phyloP scores from a whole-genome alignment of 2,113 vertebrate species.

The Brachionichthys hirsutus region DNA sequence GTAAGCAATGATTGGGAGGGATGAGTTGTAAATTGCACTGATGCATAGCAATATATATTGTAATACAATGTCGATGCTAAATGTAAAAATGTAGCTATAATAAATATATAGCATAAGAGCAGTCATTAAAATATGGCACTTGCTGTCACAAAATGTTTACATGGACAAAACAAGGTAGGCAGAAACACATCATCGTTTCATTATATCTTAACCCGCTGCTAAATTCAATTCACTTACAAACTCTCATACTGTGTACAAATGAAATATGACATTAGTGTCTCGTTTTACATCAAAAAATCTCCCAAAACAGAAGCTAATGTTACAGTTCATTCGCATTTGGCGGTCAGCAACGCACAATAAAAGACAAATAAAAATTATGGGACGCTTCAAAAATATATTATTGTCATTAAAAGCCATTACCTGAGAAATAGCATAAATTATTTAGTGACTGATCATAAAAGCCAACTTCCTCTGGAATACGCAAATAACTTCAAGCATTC shows the following conservation, averaged over 20 bases:
- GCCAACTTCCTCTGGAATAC: constrained; percentile 13
- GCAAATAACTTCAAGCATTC: constrained; percentile 37
- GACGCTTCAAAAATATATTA: constrained; percentile 27
- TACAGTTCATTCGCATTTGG: constrained; percentile 4
- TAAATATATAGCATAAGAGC: constrained; percentile 1
- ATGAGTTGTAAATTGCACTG: too few relatives aligned
- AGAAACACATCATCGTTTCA: constrained; percentile 8
- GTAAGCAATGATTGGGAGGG: too few relatives aligned
- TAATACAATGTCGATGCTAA: neutral
- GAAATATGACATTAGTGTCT: neutral
- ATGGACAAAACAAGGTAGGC: constrained; percentile 9
- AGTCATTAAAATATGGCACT: constrained; percentile 7
- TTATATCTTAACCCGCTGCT: neutral
- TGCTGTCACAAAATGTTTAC: constrained; percentile 21
- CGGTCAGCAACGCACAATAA: constrained; percentile 16
- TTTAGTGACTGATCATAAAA: constrained; percentile 38
- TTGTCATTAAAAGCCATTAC: constrained; percentile 47
- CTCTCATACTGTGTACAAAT: neutral
- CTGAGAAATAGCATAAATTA: constrained; percentile 56
- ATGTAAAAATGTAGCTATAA: neutral
- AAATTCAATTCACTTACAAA: neutral
- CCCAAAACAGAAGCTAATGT: constrained; percentile 7
- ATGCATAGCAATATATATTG: too few relatives aligned
- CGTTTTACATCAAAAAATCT: neutral
- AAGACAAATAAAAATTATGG: constrained; percentile 11